Evolutionary conservation across 2,113 vertebrate species (phyloP).

Genomic region (Abramis brama): DNA sequence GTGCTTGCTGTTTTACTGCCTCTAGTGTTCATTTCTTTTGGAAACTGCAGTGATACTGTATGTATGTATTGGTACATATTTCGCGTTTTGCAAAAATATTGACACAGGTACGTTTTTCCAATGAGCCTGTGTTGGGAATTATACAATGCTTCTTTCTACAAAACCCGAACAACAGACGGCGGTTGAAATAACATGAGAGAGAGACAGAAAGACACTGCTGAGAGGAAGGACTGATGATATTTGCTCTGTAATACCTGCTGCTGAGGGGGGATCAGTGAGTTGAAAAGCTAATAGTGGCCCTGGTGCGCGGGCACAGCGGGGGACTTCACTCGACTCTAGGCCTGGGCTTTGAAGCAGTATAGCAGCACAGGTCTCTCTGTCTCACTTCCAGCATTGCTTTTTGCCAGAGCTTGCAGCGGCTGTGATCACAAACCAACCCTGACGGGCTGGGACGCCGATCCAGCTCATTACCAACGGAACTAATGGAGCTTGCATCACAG

Average conservation of each 20-base stretch:
- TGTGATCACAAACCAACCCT: conserved; percentile 43
- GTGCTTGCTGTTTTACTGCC: too few species aligned
- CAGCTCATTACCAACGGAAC: conserved; percentile 55
- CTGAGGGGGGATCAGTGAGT: conserved; percentile 33
- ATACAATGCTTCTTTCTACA: background rate
- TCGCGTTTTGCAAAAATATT: too few species aligned
- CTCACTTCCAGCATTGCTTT: conserved; percentile 25
- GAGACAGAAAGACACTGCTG: conserved; percentile 1
- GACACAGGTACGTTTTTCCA: too few species aligned
- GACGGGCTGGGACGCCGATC: conserved; percentile 33
- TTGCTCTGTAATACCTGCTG: conserved; percentile 39
- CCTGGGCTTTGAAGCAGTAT: conserved; percentile 33
- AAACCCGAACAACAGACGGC: background rate
- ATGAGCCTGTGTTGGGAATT: background rate
- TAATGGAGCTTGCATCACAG: conserved; percentile 58
- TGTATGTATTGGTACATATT: too few species aligned
- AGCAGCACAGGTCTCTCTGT: conserved; percentile 23
- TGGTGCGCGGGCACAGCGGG: conserved; percentile 23
- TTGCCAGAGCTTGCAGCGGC: conserved; percentile 23
- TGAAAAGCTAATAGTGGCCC: conserved; percentile 52
- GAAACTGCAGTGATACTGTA: too few species aligned
- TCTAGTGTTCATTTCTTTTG: too few species aligned
- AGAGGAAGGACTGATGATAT: conserved; percentile 15
- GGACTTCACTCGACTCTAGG: conserved; percentile 32
- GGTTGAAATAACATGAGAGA: background rate